Percentiles rank a stretch among this genome's conserved stretches.
Evolutionary conservation across 2,888 invertebrate genomes (phyloP).

Genomic region (Pegoplata infirma): DNA sequence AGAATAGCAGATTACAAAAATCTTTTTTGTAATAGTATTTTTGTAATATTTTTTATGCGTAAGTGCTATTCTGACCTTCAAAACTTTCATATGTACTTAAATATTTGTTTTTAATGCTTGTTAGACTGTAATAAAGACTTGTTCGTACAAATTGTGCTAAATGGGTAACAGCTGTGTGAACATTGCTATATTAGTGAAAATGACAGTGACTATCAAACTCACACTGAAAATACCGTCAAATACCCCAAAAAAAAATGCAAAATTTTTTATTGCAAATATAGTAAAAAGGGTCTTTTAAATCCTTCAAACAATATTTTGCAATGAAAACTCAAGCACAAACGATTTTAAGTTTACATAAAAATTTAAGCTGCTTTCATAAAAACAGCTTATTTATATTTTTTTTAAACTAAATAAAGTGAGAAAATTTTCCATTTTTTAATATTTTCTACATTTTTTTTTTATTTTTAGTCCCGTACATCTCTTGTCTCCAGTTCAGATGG

Average conservation of each 20-base stretch:
- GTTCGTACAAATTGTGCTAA: neutral
- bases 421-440: conserved; percentile 19
- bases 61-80: neutral
- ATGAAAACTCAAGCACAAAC: conserved; percentile 9
- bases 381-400: conserved; percentile 20
- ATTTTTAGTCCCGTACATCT: conserved; percentile 77
- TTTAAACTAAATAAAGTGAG: neutral
- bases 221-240: neutral
- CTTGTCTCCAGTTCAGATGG: conserved; percentile 79
- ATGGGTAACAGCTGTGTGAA: conserved; percentile 56
- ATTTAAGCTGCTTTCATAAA: conserved; percentile 33
- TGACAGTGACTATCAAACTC: conserved; percentile 22
- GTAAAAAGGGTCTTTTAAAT: neutral
- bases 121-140: conserved; percentile 28
- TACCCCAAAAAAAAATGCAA: conserved; percentile 3
- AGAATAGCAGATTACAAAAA: too few relatives aligned
- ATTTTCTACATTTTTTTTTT: conserved; percentile 39
- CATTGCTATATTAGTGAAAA: conserved; percentile 44
- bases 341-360: conserved; percentile 17
- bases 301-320: neutral
- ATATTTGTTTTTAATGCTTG: conserved; percentile 1
- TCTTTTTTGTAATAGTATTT: too few relatives aligned
- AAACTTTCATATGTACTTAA: neutral
- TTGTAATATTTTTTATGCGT: too few relatives aligned
- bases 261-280: conserved; percentile 7